Evolutionary conservation across 2,113 vertebrate species (phyloP), one percentile per base, ranked within the genome.

Genomic region (Hypomesus transpacificus): DNA sequence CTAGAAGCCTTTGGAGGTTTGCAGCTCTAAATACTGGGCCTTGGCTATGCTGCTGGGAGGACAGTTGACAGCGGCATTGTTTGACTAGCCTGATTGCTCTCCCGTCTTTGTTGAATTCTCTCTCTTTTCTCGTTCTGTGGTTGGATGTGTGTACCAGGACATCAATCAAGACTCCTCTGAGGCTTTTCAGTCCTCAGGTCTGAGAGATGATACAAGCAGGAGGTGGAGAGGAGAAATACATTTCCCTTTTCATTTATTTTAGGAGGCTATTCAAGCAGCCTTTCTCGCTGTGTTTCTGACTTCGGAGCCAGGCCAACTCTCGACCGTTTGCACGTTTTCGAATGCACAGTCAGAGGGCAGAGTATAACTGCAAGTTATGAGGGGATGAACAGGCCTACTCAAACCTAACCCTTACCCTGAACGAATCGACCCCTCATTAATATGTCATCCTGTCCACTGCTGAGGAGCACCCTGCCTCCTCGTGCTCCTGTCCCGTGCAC

Each of bases 361-460:
- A 4, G 63, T 50, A 14, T 20, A 11, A 65, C n/a, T 20, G 62
- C 39, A 39, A 46, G 63, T 46, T 65, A 50, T 39, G 34, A 50
- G n/a, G 63, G 63, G 63, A 65, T 21, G 31, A 21, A 7, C 7
- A 50, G 34, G 46, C 63, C 63, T 50, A 65, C 63, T 65, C 22
- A 22, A 22, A 64, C 5, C 9, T 8, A 50, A 50, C 50, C 39
- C 34, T 14, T 14, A 20, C 34, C 63, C 63, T 21, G 39, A 50
- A 65, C 50, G 20, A 6, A 65, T 50, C 63, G 22, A 39, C 68
- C 56, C 14, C 68, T 69, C 68, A 69, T 69, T 46, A 69, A 69
- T 69, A 69, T 60, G 3, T 59, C 6, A 69, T 46, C 9, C 5
- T 34, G 34, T 6, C 54, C 54, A 34, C 28, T 28, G 17, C 61